These are phyloP conservation scores for Stenodera caucasica DNA, from an alignment of 2,888 invertebrate genomes.

Conservation along the genomic window DNA sequence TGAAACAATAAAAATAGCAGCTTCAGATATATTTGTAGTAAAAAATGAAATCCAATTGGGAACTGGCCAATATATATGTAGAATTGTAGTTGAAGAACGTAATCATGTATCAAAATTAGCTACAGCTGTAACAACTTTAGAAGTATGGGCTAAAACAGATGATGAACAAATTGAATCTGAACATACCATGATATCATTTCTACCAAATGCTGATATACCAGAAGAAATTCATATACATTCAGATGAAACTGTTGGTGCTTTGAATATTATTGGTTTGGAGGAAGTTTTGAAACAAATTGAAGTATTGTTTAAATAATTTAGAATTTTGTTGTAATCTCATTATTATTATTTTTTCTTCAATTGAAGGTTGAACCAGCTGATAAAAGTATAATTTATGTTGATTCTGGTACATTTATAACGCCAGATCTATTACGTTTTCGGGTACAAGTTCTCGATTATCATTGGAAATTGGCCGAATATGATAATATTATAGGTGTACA, in stretches of 20 bases:
- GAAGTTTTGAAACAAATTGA: conserved; percentile 61
- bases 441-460: conserved; percentile 51
- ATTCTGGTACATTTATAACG: conserved; percentile 35
- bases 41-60: conserved; percentile 46
- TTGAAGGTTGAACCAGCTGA: conserved; percentile 47
- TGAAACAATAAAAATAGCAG: conserved; percentile 37
- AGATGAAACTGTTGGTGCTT: conserved; percentile 35
- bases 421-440: conserved; percentile 39
- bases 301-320: conserved; percentile 44
- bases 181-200: conserved; percentile 46
- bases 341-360: conserved; percentile 26
- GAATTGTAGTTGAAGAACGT: conserved; percentile 15
- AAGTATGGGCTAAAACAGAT: conserved; percentile 45
- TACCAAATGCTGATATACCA: conserved; percentile 48
- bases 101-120: neutral
- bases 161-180: conserved; percentile 42
- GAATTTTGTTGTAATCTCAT: neutral
- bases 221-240: conserved; percentile 39
- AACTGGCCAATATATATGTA: conserved; percentile 52
- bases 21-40: conserved; percentile 48
- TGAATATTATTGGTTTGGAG: conserved; percentile 60
- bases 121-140: conserved; percentile 25
- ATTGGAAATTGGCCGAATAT: conserved; percentile 51
- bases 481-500: conserved; percentile 49
- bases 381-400: conserved; percentile 46